These are phyloP conservation scores for Numenius phaeopus DNA, from an alignment of 2,797 vertebrate genomes.

Conservation along the genomic window DNA sequence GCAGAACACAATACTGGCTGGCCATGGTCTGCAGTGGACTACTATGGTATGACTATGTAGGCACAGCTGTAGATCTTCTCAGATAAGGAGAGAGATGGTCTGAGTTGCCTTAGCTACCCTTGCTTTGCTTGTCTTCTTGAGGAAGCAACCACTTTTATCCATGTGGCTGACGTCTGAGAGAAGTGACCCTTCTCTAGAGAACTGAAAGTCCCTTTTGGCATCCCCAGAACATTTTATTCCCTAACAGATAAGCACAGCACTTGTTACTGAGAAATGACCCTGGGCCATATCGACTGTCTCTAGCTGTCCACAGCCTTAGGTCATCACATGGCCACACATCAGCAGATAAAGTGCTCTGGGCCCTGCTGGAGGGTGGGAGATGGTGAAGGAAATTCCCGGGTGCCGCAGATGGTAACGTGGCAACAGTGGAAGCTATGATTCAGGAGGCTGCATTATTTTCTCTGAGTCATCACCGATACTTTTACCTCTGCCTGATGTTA, in stretches of 20 bases:
- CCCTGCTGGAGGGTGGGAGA: not conserved
- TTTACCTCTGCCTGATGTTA: slow-evolving; percentile 8
- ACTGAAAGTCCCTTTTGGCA: slow-evolving; percentile 6
- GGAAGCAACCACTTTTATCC: not conserved
- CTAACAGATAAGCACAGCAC: not conserved
- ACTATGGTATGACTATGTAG: not conserved
- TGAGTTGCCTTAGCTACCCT: not conserved
- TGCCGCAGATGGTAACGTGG: not conserved
- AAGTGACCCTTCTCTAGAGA: not conserved
- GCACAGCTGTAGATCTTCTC: not conserved
- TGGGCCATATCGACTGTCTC: not conserved
- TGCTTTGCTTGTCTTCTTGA: not conserved
- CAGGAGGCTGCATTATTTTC: slow-evolving; percentile 9
- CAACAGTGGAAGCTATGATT: slow-evolving; percentile 37
- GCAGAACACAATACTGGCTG: fast-evolving
- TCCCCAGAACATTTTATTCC: not conserved
- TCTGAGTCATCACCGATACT: slow-evolving; percentile 41
- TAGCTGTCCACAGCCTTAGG: not conserved
- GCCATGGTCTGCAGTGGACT: fast-evolving
- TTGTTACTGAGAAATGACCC: not conserved
- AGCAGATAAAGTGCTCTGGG: not conserved
- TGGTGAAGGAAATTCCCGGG: slow-evolving; percentile 45
- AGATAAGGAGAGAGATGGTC: not conserved
- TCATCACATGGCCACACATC: not conserved
- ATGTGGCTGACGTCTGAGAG: not conserved